Evolutionary conservation across 64 coral and sea anemone species (phyloP).

Genomic region (Porites australiensis): DNA sequence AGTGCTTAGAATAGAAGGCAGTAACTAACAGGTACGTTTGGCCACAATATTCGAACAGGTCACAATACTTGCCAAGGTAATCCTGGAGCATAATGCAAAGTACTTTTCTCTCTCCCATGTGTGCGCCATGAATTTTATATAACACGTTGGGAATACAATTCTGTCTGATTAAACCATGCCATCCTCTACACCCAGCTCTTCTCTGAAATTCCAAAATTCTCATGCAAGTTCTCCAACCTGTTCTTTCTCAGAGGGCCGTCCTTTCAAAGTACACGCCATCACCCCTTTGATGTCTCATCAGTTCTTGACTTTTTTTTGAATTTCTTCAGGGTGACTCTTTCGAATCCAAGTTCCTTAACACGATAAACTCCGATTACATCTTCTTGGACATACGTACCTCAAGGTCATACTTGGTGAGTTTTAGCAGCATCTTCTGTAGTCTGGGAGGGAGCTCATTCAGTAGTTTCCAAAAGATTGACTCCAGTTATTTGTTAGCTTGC

Average conservation of each 20-base stretch:
- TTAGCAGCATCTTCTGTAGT: no score
- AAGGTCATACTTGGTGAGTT: constrained; percentile 36
- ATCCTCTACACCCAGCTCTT: constrained; percentile 68
- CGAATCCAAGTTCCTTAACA: no score
- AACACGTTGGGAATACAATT: no score
- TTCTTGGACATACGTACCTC: neutral
- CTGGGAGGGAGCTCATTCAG: no score
- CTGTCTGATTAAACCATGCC: constrained; percentile 14
- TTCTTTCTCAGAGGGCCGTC: constrained; percentile 33
- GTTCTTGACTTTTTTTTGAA: constrained; percentile 27
- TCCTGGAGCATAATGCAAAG: constrained; percentile 47
- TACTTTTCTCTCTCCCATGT: neutral
- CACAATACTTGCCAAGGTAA: constrained; percentile 48
- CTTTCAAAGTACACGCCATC: constrained; percentile 57
- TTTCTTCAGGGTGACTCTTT: neutral
- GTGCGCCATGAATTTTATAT: constrained; percentile 62
- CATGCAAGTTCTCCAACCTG: constrained; percentile 71
- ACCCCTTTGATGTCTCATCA: constrained; percentile 51
- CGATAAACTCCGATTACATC: no score
- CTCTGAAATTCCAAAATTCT: constrained; percentile 64
- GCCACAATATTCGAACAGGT: constrained; percentile 51
- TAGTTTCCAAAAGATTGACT: neutral
- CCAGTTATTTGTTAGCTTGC: neutral
- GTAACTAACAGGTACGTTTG: constrained; percentile 48
- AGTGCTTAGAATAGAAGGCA: constrained; percentile 72